Conservation (phyloP, 2,797 vertebrate genomes). For the Mionectes olivaceus region DNA sequence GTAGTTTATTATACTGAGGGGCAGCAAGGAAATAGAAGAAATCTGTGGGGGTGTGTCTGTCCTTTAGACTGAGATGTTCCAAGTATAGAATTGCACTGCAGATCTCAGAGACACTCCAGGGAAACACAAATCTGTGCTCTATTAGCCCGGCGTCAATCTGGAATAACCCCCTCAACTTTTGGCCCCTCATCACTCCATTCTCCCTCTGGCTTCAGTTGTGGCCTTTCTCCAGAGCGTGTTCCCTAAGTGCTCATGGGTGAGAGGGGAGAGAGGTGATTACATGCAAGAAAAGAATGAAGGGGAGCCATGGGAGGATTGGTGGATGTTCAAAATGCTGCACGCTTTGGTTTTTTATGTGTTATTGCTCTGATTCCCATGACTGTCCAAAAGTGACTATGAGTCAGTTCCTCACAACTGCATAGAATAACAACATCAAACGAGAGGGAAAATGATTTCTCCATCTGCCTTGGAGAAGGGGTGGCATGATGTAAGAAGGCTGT, state of each 20-base stretch:
- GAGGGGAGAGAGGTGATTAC: slow-evolving; percentile 8
- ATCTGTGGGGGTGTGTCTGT: background rate
- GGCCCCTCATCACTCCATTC: background rate
- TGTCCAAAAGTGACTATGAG: slow-evolving; percentile 54
- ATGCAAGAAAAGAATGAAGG: slow-evolving; percentile 32
- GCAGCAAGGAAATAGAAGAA: background rate
- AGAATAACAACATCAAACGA: slow-evolving; percentile 58
- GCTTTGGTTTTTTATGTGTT: slow-evolving; percentile 57
- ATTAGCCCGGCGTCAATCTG: background rate
- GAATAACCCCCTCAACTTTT: background rate
- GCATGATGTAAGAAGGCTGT: slow-evolving; percentile 36
- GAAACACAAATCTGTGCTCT: background rate
- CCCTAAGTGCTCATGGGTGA: background rate
- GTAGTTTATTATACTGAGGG: background rate
- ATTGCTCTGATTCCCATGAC: slow-evolving; percentile 24
- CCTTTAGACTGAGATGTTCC: background rate
- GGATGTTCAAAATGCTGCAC: background rate
- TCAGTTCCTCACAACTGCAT: slow-evolving; percentile 48
- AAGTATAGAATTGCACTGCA: background rate
- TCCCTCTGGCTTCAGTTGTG: background rate
- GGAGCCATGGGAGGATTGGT: slow-evolving; percentile 5
- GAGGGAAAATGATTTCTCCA: slow-evolving; percentile 62
- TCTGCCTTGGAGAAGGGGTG: slow-evolving; percentile 36
- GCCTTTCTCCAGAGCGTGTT: slow-evolving; percentile 13
- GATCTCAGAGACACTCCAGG: background rate